A percentile compares a stretch with the other conserved stretches of the same genome.
Conservation (phyloP, 2,113 vertebrate species). For the Zosterops japonicus region DNA sequence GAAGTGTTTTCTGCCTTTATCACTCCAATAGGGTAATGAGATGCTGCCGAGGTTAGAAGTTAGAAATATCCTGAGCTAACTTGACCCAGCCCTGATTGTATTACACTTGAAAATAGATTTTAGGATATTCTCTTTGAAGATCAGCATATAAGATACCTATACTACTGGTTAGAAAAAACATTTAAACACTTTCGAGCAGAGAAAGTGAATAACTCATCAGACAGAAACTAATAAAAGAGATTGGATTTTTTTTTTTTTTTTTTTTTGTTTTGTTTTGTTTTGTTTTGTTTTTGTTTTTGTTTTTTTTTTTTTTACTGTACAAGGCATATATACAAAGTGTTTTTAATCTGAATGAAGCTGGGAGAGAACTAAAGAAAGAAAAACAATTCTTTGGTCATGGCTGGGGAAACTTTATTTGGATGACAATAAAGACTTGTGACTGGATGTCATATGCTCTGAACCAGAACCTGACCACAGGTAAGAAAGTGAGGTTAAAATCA, state of each 20-base stretch:
- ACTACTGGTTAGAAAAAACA: neutral
- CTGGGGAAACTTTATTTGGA: neutral
- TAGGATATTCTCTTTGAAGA: neutral
- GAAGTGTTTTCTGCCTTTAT: neutral
- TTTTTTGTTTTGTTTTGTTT: rapidly evolving
- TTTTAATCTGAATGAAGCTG: neutral
- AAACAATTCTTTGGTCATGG: neutral
- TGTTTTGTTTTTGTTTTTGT: neutral
- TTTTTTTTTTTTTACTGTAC: neutral
- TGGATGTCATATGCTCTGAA: neutral
- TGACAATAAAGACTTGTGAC: neutral
- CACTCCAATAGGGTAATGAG: neutral
- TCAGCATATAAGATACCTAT: neutral
- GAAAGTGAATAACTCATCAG: neutral
- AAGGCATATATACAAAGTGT: neutral
- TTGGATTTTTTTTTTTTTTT: rapidly evolving
- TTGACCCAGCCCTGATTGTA: neutral
- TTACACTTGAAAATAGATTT: neutral
- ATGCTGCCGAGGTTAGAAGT: neutral
- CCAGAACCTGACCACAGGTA: neutral
- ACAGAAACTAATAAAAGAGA: neutral
- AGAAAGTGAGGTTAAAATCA: neutral
- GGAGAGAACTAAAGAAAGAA: neutral
- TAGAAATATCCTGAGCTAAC: neutral
- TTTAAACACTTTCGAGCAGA: neutral